These are phyloP conservation scores for Sminthopsis crassicaudata DNA, from an alignment of 2,113 vertebrate genomes.

Conservation along the genomic window DNA sequence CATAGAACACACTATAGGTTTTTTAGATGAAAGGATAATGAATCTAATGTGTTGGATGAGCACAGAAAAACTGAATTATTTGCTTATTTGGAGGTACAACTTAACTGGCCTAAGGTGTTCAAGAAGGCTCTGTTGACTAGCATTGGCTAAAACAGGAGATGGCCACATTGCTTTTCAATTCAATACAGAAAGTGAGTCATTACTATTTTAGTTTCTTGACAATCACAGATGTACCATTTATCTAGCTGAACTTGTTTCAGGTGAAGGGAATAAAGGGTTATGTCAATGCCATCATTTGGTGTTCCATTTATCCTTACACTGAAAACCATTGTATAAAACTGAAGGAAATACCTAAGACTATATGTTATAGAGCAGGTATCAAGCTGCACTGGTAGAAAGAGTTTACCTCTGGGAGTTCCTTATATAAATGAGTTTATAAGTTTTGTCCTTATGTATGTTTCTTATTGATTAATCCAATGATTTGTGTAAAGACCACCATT, in stretches of 20 bases:
- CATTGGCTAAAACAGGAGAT: slow-evolving; percentile 23
- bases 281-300: slow-evolving; percentile 2
- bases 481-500: slow-evolving; percentile 65
- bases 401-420: background rate
- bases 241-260: slow-evolving; percentile 45
- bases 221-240: slow-evolving; percentile 51
- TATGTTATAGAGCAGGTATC: background rate
- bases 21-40: slow-evolving; percentile 45
- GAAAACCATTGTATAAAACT: background rate
- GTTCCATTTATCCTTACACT: background rate
- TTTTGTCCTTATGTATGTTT: slow-evolving; percentile 23
- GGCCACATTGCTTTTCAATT: slow-evolving; percentile 60
- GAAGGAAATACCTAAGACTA: background rate
- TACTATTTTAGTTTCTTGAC: slow-evolving; percentile 55
- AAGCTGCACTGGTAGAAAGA: background rate
- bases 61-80: slow-evolving; percentile 25
- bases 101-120: slow-evolving; percentile 9
- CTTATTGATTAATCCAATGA: slow-evolving; percentile 35
- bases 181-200: background rate
- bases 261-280: slow-evolving; percentile 36
- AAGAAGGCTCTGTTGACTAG: background rate
- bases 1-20: background rate
- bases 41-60: background rate
- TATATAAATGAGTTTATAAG: background rate
- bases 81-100: slow-evolving; percentile 38